Conservation (phyloP, 2,797 vertebrate species). For the Cyclopterus lumpus region DNA sequence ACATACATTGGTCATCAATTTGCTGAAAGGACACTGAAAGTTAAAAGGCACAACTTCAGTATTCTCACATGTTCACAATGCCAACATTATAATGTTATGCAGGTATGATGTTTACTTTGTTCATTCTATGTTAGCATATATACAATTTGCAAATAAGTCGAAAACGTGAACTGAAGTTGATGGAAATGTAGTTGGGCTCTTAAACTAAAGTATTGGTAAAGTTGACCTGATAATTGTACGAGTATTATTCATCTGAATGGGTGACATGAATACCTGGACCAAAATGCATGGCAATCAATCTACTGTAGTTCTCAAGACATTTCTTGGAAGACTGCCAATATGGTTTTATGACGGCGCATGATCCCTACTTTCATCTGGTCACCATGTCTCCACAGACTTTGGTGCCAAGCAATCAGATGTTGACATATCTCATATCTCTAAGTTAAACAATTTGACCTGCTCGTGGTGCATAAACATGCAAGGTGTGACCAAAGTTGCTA, state of each 20-base stretch:
- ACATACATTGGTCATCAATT: background rate
- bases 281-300: background rate
- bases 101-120: background rate
- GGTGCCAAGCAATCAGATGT: background rate
- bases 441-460: background rate
- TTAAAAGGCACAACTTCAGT: background rate
- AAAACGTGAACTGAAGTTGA: background rate
- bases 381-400: background rate
- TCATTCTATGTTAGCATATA: slow-evolving; percentile 5
- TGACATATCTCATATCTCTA: background rate
- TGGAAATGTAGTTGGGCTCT: background rate
- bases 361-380: background rate
- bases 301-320: background rate
- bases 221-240: background rate
- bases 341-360: background rate
- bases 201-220: background rate
- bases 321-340: background rate
- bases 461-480: background rate
- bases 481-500: background rate
- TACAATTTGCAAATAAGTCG: background rate
- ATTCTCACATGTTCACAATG: background rate
- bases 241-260: background rate
- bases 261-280: no score
- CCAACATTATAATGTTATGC: background rate
- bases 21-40: background rate